A percentile compares a stretch with the other conserved stretches of the same genome.
phyloP scores from a whole-genome alignment of 2,888 invertebrate species.

The Ectemnius lituratus region DNA sequence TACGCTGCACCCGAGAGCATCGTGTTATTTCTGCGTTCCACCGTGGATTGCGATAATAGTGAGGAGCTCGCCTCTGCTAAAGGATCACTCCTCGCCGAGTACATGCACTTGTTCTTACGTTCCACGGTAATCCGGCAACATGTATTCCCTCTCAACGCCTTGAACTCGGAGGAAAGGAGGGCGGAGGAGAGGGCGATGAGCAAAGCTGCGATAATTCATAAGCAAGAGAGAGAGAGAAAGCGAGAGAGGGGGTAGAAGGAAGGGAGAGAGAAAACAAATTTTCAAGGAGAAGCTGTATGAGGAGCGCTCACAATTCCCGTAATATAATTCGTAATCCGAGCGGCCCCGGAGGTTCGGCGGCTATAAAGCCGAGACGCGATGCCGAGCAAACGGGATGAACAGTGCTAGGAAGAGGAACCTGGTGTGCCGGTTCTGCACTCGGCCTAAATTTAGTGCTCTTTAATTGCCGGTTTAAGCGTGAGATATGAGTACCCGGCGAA shows the following conservation, averaged over 20 bases:
- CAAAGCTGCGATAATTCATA: too few species aligned
- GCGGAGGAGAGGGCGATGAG: too few species aligned
- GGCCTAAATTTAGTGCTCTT: constrained; percentile 37
- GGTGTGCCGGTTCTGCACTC: neutral
- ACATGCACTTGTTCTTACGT: too few species aligned
- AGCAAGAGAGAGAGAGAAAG: too few species aligned
- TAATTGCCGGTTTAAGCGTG: constrained; percentile 32
- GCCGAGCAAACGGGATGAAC: neutral
- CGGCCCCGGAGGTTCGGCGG: neutral
- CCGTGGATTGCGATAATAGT: too few species aligned
- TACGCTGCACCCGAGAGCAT: too few species aligned
- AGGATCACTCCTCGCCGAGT: too few species aligned
- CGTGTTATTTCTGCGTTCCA: too few species aligned
- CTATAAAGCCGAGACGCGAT: neutral
- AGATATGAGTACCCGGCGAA: constrained; percentile 15
- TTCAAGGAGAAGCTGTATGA: neutral
- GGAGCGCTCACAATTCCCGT: neutral
- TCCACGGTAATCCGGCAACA: too few species aligned
- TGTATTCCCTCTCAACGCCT: too few species aligned
- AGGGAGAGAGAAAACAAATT: constrained; percentile 1
- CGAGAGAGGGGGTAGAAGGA: neutral
- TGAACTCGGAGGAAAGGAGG: too few species aligned
- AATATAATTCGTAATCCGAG: constrained; percentile 1
- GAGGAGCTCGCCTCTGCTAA: too few species aligned
- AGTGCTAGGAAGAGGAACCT: constrained; percentile 21